Conservation (phyloP, 2,113 vertebrate species). For the Oryzias javanicus region DNA sequence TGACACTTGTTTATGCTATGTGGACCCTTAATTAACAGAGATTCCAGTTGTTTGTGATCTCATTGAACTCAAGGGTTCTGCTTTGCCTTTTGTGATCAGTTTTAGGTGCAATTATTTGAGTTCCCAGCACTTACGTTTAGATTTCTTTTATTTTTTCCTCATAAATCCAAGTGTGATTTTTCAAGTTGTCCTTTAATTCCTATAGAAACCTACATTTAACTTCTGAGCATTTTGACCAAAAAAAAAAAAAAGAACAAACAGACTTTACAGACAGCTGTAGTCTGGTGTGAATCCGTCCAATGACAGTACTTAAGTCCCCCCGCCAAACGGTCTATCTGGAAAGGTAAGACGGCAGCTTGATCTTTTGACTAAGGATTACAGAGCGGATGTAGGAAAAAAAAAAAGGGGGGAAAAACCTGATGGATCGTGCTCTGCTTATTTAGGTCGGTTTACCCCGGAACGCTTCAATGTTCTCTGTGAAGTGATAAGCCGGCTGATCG, state of each 20-base stretch:
- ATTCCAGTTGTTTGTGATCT: background rate
- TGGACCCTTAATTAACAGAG: slow-evolving; percentile 28
- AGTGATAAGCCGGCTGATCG: slow-evolving; percentile 18
- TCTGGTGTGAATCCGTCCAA: slow-evolving; percentile 45
- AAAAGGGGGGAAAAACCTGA: background rate
- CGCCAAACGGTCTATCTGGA: slow-evolving; percentile 21
- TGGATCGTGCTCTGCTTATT: slow-evolving; percentile 25
- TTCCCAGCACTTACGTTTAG: background rate
- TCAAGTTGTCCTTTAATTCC: too few relatives aligned
- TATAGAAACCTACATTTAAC: too few relatives aligned
- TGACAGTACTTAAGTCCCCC: slow-evolving; percentile 53
- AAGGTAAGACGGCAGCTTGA: slow-evolving; percentile 59
- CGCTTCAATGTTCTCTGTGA: slow-evolving; percentile 6
- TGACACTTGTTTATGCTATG: slow-evolving; percentile 8
- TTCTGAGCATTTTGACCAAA: too few relatives aligned
- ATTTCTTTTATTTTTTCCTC: slow-evolving; percentile 1
- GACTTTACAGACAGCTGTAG: slow-evolving; percentile 32
- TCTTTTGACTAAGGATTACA: slow-evolving; percentile 63
- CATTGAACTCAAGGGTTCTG: background rate
- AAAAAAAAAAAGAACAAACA: slow-evolving; percentile 6
- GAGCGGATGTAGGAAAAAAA: slow-evolving; percentile 7
- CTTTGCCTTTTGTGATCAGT: background rate
- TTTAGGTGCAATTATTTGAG: background rate
- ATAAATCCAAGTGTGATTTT: too few relatives aligned
- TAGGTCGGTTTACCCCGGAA: slow-evolving; percentile 10